Base-by-base conservation (phyloP, 2,797 vertebrate genomes). In the Leptatherina wallacei region DNA sequence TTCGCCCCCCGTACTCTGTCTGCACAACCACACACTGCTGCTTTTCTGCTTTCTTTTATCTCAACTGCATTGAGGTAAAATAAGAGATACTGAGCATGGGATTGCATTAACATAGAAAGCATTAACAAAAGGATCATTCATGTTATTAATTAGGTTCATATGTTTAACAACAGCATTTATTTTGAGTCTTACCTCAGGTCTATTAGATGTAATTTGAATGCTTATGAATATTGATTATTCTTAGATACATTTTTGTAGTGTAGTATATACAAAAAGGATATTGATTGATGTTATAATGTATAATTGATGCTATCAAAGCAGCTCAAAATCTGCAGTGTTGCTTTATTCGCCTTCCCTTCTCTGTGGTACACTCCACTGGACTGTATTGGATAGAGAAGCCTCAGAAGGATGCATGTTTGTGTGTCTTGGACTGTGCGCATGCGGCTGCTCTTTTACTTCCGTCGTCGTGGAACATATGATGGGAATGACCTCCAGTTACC, bases 381-480 rank as follows among this genome's bases (percentile, higher is more conserved):
- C 54, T 55, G 30, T 38, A 13, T 35, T 57, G 9, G 35, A 32
- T 35, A 13, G 33, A 2, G 1, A 40, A 35, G 16, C 69, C 38
- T 72, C 61, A 12, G 38, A 44, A 20, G 42, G 42, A 44, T 40
- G 22, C 64, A 42, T 66, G 44, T 57, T n/a, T 36, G 60, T 69
- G n/a, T 74, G 51, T 58, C 57, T 65, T 65, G 55, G 66, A 44
- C 71, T 73, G 75, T 77, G 55, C 72, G 30, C 70, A 54, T 78
- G 63, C 70, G 73, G 65, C 54, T 4, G 1, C 12, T 40, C 3
- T 49, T 49, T 22, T 58, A 51, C 69, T 60, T 78, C 64, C 66
- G 59, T 75, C 64, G 35, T 75, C 60, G 71, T 82, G 87, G 87
- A 91, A 81, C 93, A 94, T 93, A 93, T 93, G 91, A 88, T 65